Percentiles rank a stretch among this genome's conserved stretches.
phyloP scores from a whole-genome alignment of 2,888 invertebrate genomes.

The Coleophora flavipennella region DNA sequence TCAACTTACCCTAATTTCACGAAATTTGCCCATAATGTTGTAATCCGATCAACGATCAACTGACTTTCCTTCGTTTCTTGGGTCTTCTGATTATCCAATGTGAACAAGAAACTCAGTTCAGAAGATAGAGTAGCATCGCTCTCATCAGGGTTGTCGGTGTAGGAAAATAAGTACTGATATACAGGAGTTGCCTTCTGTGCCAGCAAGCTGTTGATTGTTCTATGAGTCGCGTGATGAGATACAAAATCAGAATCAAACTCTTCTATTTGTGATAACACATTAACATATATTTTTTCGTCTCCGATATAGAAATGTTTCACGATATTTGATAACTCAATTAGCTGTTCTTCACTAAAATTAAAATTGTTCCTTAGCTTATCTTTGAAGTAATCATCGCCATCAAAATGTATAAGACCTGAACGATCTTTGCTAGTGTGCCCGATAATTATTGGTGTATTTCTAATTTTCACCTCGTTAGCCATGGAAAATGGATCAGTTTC shows the following conservation, averaged over 20 bases:
- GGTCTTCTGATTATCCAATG: neutral
- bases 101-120: neutral
- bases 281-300: conserved; percentile 35
- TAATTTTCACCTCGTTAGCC: conserved; percentile 43
- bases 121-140: conserved; percentile 28
- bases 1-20: neutral
- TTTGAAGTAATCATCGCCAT: conserved; percentile 42
- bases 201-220: conserved; percentile 37
- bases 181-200: conserved; percentile 43
- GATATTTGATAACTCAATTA: conserved; percentile 29
- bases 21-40: neutral
- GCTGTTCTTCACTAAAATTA: conserved; percentile 34
- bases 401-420: conserved; percentile 16
- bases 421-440: conserved; percentile 47
- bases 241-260: conserved; percentile 52
- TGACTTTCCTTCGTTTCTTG: neutral
- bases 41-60: neutral
- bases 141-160: conserved; percentile 28
- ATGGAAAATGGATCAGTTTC: conserved; percentile 45
- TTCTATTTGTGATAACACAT: conserved; percentile 30
- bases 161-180: conserved; percentile 50
- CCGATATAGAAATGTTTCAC: conserved; percentile 53
- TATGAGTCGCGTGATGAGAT: conserved; percentile 46
- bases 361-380: conserved; percentile 41
- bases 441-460: conserved; percentile 47